A percentile compares a stretch with the other conserved stretches of the same genome.
Conservation (phyloP, 2,888 invertebrate genomes). For the Troglohyphantes excavatus region DNA sequence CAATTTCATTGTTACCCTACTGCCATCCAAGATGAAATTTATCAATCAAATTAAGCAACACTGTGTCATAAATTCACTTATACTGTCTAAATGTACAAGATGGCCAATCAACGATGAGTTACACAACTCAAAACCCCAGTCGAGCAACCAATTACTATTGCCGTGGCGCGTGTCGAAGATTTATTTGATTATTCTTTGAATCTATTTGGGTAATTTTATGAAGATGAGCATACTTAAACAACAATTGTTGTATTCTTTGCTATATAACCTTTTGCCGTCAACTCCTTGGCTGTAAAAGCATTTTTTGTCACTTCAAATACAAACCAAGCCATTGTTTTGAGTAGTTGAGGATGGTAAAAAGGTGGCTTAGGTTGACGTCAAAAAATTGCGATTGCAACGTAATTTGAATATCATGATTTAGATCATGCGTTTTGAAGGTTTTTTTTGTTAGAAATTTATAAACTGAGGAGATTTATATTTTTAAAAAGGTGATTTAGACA, state of each 20-base stretch:
- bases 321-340: no score
- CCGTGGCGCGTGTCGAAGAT: constrained; percentile 55
- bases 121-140: constrained; percentile 3
- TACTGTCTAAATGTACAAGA: neutral
- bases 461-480: no score
- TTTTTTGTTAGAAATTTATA: no score
- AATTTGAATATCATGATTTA: no score
- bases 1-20: neutral
- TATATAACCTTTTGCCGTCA: no score
- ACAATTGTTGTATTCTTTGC: neutral
- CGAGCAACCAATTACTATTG: constrained; percentile 40
- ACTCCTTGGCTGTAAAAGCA: no score
- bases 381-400: no score
- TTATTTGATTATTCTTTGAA: constrained; percentile 31
- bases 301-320: no score
- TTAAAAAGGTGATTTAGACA: no score
- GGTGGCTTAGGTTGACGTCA: no score
- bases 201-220: constrained; percentile 11
- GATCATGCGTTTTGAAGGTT: neutral
- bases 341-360: no score
- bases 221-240: neutral
- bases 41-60: neutral
- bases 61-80: neutral
- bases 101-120: neutral
- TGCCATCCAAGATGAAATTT: neutral